Evolutionary conservation across 2,797 vertebrate species (phyloP), one percentile per base, ranked within the genome.

Genomic region (Tenualosa thibaudeaui): DNA sequence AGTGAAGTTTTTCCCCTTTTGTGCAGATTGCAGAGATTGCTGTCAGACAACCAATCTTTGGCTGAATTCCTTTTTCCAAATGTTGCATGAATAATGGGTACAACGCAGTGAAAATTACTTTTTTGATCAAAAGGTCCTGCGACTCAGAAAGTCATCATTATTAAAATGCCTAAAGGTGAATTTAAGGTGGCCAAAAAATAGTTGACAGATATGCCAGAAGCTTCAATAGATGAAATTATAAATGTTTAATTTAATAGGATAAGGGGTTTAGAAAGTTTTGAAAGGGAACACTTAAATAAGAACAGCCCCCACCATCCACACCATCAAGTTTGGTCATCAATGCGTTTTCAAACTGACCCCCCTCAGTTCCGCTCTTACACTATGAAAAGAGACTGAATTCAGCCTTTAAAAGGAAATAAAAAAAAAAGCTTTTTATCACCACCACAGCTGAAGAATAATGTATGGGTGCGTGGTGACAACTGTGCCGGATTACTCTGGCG

Each of bases 21-120:
- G 5, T 4, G 7, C 5, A 54, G 53, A 81, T 26, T 71, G 65
- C 65, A 71, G 31, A 37, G 26, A 71, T 37, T 37, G 65, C 65
- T 17, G 65, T 37, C 13, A 40, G 65, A 68, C 31, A 68, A 15
- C 62, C 62, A 71, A 71, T 12, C 26, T 71, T 71, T 71, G 65
- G 6, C 24, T 68, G 12, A 71, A 71, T 37, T 71, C 65, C 65
- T 37, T 31, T 31, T 37, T 71, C 65, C 9, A 24, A 83, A 65
- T 62, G 37, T 56, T 40, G 9, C 43, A 54, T 2, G 19, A 54
- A 68, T 82, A 85, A 86, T 46, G 26, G 31, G 13, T 51, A 82
- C 65, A 24, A 82, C 40, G 56, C 49, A 50, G 83, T n/a, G n/a
- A 89, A 83, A 89, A 43, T 68, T 46, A 54, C 43, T 81, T 46